Percentiles rank a stretch among this genome's conserved stretches.
phyloP scores from a whole-genome alignment of 2,888 invertebrate genomes.

The Leucophora obtusa region DNA sequence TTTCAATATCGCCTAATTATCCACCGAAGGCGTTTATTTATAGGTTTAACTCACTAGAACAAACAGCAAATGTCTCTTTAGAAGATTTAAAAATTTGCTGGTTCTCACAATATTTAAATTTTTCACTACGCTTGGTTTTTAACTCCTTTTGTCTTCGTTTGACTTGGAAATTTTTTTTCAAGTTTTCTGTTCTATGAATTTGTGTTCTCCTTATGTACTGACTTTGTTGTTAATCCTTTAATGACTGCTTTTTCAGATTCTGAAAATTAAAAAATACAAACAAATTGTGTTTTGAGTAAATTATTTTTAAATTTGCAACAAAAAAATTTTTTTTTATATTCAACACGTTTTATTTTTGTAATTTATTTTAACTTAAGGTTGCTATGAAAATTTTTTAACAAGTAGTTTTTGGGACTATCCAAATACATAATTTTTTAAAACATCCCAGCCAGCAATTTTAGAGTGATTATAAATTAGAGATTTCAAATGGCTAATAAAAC shows the following conservation, averaged over 20 bases:
- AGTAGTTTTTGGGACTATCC: not conserved
- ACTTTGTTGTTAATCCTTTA: slow-evolving; percentile 49
- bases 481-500: no score
- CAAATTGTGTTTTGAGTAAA: slow-evolving; percentile 7
- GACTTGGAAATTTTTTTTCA: not conserved
- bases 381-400: not conserved
- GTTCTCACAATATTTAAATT: slow-evolving; percentile 22
- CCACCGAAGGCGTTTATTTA: not conserved
- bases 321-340: slow-evolving; percentile 1
- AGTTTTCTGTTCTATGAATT: slow-evolving; percentile 51
- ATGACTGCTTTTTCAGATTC: slow-evolving; percentile 48
- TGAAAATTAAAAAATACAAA: slow-evolving; percentile 29
- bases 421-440: no score
- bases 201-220: slow-evolving; percentile 32
- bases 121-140: slow-evolving; percentile 21
- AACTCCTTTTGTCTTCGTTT: slow-evolving; percentile 32
- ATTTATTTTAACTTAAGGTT: not conserved
- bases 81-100: slow-evolving; percentile 27
- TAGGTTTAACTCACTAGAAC: slow-evolving; percentile 5
- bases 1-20: not conserved
- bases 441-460: no score
- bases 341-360: not conserved
- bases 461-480: no score
- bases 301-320: not conserved
- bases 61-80: slow-evolving; percentile 27